Evolutionary conservation across 2,888 invertebrate species (phyloP).

Genomic region (Drosophila acutilabella): DNA sequence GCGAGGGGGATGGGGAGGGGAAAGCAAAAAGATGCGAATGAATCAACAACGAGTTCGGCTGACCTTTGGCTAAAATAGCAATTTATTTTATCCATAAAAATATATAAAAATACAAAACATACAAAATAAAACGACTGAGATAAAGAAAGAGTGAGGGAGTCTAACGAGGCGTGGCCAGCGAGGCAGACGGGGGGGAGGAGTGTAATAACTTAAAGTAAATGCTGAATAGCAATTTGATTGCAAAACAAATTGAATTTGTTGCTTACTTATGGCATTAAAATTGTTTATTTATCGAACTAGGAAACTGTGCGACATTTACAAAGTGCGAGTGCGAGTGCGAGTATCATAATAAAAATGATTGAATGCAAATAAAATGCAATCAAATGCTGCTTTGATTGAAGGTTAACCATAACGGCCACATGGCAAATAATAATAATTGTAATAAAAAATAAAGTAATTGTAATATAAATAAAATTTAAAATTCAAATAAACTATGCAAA

Average conservation of each 20-base stretch:
- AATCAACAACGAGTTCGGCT: conserved; percentile 57
- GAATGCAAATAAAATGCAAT: conserved; percentile 44
- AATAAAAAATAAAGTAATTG: not conserved
- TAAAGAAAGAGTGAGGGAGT: conserved; percentile 17
- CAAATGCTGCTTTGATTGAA: conserved; percentile 37
- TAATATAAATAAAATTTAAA: not conserved
- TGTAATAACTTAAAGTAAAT: not conserved
- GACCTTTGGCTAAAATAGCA: conserved; percentile 59
- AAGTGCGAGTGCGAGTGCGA: not conserved
- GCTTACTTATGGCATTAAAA: conserved; percentile 29
- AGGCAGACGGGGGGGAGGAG: not conserved
- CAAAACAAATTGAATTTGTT: conserved; percentile 42
- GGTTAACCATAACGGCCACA: conserved; percentile 27
- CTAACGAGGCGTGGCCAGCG: not conserved
- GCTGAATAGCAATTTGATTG: conserved; percentile 43
- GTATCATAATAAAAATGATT: conserved; percentile 28
- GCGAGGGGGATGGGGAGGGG: not conserved
- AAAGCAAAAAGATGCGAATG: conserved; percentile 45
- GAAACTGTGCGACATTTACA: conserved; percentile 41
- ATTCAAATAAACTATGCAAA: conserved; percentile 16
- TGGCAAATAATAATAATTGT: conserved; percentile 7
- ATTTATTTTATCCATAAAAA: conserved; percentile 46
- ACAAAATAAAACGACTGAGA: not conserved
- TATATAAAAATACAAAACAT: conserved; percentile 7
- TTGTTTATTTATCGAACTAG: conserved; percentile 50